Evolutionary conservation across 2,888 invertebrate genomes (phyloP), one percentile per base, ranked within the genome.

Genomic region (Epinotia brunnichana): DNA sequence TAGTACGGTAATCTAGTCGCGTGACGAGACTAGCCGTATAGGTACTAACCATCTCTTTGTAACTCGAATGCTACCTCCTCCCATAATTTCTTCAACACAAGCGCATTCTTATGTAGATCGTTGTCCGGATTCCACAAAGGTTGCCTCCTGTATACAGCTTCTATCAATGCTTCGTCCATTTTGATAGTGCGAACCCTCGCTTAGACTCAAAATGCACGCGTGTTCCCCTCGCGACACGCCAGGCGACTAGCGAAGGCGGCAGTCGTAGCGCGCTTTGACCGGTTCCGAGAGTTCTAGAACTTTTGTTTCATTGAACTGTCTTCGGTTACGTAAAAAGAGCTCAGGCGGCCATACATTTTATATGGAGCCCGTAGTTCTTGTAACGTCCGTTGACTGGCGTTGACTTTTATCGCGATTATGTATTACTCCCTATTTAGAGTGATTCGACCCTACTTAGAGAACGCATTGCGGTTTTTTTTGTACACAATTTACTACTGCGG

Each of bases 51-150:
- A 39, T 60, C 60, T 39, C 60, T 60, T 39, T 60, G 39, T 17
- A 60, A 41, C 5, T 60, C 60, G 19, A 19, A 60, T 13, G 60
- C 60, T 11, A 60, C 60, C 4, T 60, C 60, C 5, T 60, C 60
- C 60, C 60, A 60, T 19, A 60, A 19, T 60, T 60, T 60, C 60
- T 60, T 60, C 60, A 60, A 39, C 15, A 60, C 60, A 3, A 60
- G 17, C 19, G 39, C 60, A 39, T 60, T 60, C 39, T 60, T 60
- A 19, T 60, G 60, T 39, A 60, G 39, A 2, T 19, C 39, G 39
- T 19, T 60, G 39, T 60, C 60, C 13, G 60, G 60, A 17, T 60
- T 60, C 39, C 60, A 60, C 39, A 60, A 19, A 1, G 60, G 60
- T 19, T 60, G 39, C 60, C 60, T 60, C 29, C 39, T 60, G 60